A percentile compares a stretch with the other conserved stretches of the same genome.
phyloP scores from a whole-genome alignment of 2,888 invertebrate genomes.

The Hedya salicella region DNA sequence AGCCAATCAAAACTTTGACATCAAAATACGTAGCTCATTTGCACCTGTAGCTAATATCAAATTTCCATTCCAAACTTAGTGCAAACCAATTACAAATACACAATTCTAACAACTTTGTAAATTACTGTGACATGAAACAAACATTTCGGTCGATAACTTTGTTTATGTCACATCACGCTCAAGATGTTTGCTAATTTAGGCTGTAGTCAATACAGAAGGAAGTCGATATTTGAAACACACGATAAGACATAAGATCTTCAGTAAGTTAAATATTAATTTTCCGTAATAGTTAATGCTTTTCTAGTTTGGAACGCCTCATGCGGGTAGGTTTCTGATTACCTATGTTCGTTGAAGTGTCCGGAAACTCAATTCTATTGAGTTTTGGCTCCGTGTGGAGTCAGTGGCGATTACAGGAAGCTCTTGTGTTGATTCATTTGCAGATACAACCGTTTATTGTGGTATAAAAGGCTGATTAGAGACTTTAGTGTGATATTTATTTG shows the following conservation, averaged over 20 bases:
- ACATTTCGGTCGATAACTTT: neutral
- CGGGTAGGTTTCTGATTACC: slow-evolving; percentile 30
- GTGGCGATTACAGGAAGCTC: neutral
- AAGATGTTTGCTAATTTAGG: neutral
- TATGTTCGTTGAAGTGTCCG: neutral
- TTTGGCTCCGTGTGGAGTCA: neutral
- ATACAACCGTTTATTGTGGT: neutral
- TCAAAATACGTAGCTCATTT: slow-evolving; percentile 1
- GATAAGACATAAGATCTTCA: neutral
- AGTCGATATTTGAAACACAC: neutral
- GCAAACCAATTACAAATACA: slow-evolving; percentile 18
- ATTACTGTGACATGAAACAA: slow-evolving; percentile 26
- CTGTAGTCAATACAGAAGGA: neutral
- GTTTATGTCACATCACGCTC: neutral
- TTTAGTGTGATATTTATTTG: neutral
- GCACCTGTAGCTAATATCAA: slow-evolving; percentile 6
- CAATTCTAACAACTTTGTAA: slow-evolving; percentile 26
- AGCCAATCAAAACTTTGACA: neutral
- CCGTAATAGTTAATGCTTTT: slow-evolving; percentile 8
- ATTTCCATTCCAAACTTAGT: slow-evolving; percentile 11
- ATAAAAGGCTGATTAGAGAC: neutral
- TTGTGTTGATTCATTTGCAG: slow-evolving; percentile 3
- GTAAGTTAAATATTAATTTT: neutral
- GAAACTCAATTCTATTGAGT: neutral
- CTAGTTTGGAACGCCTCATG: slow-evolving; percentile 28